Conservation (phyloP, 1,140 invertebrate species). For the Planococcus citri region DNA sequence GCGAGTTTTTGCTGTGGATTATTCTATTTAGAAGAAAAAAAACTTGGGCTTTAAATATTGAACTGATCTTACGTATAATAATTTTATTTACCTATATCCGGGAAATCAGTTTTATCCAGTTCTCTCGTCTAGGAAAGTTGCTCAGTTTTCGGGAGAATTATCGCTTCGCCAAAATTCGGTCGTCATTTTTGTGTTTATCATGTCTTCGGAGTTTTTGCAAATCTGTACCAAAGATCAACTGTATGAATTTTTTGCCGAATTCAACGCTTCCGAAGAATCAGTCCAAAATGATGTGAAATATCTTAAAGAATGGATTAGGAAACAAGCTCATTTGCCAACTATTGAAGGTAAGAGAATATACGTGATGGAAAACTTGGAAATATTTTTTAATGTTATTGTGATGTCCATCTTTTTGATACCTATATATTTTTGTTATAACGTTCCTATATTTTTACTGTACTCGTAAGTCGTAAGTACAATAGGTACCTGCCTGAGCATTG, state of each 20-base stretch:
- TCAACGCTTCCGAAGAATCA: slow-evolving; percentile 25
- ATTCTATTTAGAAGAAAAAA: background rate
- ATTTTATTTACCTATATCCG: background rate
- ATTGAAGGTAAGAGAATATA: slow-evolving; percentile 23
- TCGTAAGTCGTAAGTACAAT: too few species aligned
- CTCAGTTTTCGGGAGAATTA: background rate
- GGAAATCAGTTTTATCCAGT: too few species aligned
- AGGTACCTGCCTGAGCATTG: too few species aligned
- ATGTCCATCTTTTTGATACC: too few species aligned
- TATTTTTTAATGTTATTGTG: too few species aligned
- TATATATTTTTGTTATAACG: too few species aligned
- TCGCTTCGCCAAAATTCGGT: too few species aligned
- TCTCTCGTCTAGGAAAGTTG: too few species aligned
- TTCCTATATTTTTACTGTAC: too few species aligned
- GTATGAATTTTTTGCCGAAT: slow-evolving; percentile 25
- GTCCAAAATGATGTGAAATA: slow-evolving; percentile 24
- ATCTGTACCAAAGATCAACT: slow-evolving; percentile 19
- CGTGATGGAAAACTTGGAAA: too few species aligned
- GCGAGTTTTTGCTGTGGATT: background rate
- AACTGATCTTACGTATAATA: background rate
- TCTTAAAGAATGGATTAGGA: slow-evolving; percentile 28
- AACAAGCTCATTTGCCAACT: slow-evolving; percentile 29
- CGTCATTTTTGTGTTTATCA: background rate
- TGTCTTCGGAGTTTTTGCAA: background rate
- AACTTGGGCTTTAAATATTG: background rate